Evolutionary conservation across 2,113 vertebrate genomes (phyloP), one percentile per base, ranked within the genome.

Genomic region (Martes martes): DNA sequence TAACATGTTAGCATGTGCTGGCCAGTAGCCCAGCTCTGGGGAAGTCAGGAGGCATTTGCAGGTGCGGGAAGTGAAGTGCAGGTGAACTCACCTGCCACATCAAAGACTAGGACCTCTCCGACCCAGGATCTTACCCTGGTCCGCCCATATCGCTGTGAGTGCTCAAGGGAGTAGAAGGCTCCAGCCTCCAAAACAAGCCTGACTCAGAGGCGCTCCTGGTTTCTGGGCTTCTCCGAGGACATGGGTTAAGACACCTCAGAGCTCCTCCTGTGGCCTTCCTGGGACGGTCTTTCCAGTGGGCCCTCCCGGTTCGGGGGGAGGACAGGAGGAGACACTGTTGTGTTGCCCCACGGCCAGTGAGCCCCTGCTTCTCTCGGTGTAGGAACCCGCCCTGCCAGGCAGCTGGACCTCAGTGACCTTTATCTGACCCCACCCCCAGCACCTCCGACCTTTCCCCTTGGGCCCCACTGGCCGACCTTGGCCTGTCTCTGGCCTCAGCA

Each of bases 401-500:
- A 28, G n/a, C 39, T 2, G 10, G 59, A 79, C 39, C 73, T 86
- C 55, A 14, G 36, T n/a, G 74, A 92, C 79, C 79, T 92, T 95
- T 76, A 39, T 88, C 80, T 1, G 5, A 6, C 93, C 52, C 18
- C 61, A 42, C 69, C 78, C 45, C 6, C 0, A 0, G 67, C 63
- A 94, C 89, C 91, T 93, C 87, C 67, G 61, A 79, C 94, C 92
- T 93, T 96, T 96, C 63, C 52, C 93, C 91, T 76, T 15, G 0
- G 67, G n/a, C 92, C 80, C 26, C 1, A 3, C 79, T 42, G 31
- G 61, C 89, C 0, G 24, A 90, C 97, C 92, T 98, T 97, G 97
- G 89, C 96, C 94, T 52, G 79, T 69, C 74, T 97, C 55, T 98
- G 92, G 92, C 79, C 94, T 96, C 79, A 76, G 94, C 80, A 28